Conservation (phyloP, 2,888 invertebrate genomes). For the Asteroscopus sphinx region DNA sequence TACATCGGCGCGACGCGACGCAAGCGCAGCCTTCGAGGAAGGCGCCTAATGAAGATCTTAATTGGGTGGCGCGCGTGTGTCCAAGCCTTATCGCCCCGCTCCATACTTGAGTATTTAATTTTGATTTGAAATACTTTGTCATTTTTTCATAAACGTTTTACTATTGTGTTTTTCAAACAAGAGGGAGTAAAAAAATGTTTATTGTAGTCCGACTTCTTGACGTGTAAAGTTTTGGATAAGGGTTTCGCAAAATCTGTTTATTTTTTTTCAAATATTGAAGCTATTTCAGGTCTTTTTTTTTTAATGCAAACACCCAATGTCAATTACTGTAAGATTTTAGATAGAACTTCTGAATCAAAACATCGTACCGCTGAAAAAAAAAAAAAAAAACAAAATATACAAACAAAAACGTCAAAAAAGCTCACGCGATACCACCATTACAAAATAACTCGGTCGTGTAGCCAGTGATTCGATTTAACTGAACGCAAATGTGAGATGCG, state of each 20-base stretch:
- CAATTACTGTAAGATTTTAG: constrained; percentile 35
- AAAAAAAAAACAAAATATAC: constrained; percentile 70
- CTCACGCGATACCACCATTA: constrained; percentile 87
- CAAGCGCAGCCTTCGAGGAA: constrained; percentile 78
- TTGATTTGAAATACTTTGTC: constrained; percentile 41
- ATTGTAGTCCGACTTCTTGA: not conserved
- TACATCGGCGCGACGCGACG: constrained; percentile 61
- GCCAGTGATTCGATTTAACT: constrained; percentile 86
- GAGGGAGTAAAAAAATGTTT: not conserved
- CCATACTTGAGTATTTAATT: constrained; percentile 35
- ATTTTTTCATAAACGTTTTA: constrained; percentile 11
- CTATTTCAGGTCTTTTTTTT: not conserved
- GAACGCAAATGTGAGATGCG: constrained; percentile 86
- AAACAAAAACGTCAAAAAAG: constrained; percentile 69
- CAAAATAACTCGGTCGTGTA: constrained; percentile 85
- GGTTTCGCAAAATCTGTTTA: not conserved
- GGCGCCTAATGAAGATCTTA: constrained; percentile 86
- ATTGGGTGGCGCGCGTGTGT: constrained; percentile 82
- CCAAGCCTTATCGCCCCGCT: constrained; percentile 68
- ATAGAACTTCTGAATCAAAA: constrained; percentile 51
- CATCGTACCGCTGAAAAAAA: constrained; percentile 58
- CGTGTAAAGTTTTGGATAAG: not conserved
- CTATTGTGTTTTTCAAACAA: not conserved
- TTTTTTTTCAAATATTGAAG: too few species aligned
- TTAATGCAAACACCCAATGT: constrained; percentile 16